Conservation (phyloP, 2,113 vertebrate species). For the Himantopus leucocephalus region DNA sequence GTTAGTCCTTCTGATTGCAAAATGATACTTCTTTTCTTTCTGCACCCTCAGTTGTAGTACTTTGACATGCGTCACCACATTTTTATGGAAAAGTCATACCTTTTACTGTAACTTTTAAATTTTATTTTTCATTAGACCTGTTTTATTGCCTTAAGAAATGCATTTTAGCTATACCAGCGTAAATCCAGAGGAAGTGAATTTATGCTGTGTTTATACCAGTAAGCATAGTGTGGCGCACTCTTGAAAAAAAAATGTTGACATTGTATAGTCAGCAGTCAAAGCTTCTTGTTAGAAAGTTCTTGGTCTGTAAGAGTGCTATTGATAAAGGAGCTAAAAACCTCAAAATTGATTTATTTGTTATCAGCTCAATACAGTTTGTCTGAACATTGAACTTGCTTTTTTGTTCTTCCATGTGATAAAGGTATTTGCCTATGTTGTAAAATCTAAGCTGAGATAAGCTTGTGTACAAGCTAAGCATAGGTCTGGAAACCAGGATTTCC, state of each 20-base stretch:
- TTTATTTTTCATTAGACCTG: conserved; percentile 37
- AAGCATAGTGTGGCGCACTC: background rate
- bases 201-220: background rate
- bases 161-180: background rate
- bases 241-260: background rate
- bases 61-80: background rate
- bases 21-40: background rate
- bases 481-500: background rate
- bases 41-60: background rate
- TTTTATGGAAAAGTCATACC: conserved; percentile 30
- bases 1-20: background rate
- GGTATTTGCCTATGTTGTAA: background rate
- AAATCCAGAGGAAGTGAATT: conserved; percentile 39
- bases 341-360: conserved; percentile 58
- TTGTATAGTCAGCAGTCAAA: conserved; percentile 25
- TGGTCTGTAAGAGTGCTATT: conserved; percentile 30
- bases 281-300: conserved; percentile 49
- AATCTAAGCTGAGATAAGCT: background rate
- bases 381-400: conserved; percentile 27
- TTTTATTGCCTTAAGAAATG: conserved; percentile 6
- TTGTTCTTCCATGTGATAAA: conserved; percentile 12
- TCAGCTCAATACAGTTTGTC: conserved; percentile 52
- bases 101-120: conserved; percentile 34
- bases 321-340: conserved; percentile 47
- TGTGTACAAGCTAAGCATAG: background rate